Base-by-base conservation (phyloP, 2,888 invertebrate species). In the Parelbella ahira region DNA sequence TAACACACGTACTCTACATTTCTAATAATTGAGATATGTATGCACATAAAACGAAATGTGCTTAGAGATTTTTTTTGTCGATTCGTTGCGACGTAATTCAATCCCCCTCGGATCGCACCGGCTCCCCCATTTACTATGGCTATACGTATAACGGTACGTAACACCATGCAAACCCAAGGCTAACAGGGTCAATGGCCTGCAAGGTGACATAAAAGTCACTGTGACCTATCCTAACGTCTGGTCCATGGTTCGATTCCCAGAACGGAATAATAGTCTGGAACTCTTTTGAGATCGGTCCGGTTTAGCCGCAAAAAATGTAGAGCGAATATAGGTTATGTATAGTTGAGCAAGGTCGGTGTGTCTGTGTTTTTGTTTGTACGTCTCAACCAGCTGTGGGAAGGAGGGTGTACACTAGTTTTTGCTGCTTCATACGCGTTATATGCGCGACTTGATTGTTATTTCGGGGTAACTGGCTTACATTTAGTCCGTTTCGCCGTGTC, bases 161-260 rank as follows among this genome's bases (percentile, higher is more conserved):
- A 43, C 42, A 45, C 25, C 36, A 50, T 49, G 48, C 43, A 48
- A 39, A 36, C 25, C 48, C 56, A 56, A 57, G 53, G 56, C 52
- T 48, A 51, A 47, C 47, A 7, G 50, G 78, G 68, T 80, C 80
- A 74, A 53, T 51, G 75, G 39, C 68, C 76, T 38, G n/a, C 63
- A 80, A 82, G 82, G 82, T 83, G 80, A 81, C 77, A 65, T 48
- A 5, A 63, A 63, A 60, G 80, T 78, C 80, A 72, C 55, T 58
- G 52, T 68, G 82, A 82, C 83, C 82, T 83, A 75, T 69, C 80
- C 71, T 67, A 59, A 59, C 54, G 53, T 48, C 47, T 53, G 63
- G 38, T 59, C 64, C 61, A 53, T 55, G 57, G 58, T 66, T 64
- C 58, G 56, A 51, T 78, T 78, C 77, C 75, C 73, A 74, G 76